Base-by-base conservation (phyloP, 2,888 invertebrate species). In the Ferdinandea cuprea region DNA sequence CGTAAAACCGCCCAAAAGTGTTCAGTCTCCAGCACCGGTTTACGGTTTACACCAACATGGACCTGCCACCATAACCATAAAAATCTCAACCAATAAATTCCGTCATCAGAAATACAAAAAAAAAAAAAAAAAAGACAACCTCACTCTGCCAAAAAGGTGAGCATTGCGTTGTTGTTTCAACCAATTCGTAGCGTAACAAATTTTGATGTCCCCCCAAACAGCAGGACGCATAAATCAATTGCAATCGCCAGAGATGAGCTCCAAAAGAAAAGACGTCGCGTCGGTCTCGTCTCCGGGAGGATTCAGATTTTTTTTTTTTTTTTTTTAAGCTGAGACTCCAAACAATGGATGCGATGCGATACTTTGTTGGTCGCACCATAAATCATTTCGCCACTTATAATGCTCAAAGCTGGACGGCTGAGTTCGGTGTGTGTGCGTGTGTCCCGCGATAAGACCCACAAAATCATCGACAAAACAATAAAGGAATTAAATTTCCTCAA, bases 171-270 rank as follows among this genome's bases (percentile, higher is more conserved):
- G 56, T 68, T 73, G 54, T 74, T 69, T 69, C 25, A 80, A 74
- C 46, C 73, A 74, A 80, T 69, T 74, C 80, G 74, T 74, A 74
- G 80, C 69, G 69, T 63, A 80, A 80, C 74, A 80, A 80, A 80
- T 80, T 80, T 74, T 8, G 58, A 44, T 80, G 80, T 80, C 69
- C 68, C 59, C 50, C 56, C 28, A 9, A 63, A 58, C 69, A 69
- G 63, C 69, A 69, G 74, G 69, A 65, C 74, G 32, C 76, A 80
- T 80, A 69, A 80, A 80, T 80, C 80, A 80, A 65, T 21, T 58
- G 9, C 44, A 77, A 63, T 77, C 68, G 32, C 50, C 42, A 56
- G 68, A 68, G 74, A 69, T 69, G 56, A 69, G 40, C 25, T 42
- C 15, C 42, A n/a, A 35, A 66, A 5, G 25, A 44, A 35, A 69